Percentiles rank a stretch among this genome's conserved stretches.
phyloP scores from a whole-genome alignment of 2,113 vertebrate genomes.

The Brachionichthys hirsutus region DNA sequence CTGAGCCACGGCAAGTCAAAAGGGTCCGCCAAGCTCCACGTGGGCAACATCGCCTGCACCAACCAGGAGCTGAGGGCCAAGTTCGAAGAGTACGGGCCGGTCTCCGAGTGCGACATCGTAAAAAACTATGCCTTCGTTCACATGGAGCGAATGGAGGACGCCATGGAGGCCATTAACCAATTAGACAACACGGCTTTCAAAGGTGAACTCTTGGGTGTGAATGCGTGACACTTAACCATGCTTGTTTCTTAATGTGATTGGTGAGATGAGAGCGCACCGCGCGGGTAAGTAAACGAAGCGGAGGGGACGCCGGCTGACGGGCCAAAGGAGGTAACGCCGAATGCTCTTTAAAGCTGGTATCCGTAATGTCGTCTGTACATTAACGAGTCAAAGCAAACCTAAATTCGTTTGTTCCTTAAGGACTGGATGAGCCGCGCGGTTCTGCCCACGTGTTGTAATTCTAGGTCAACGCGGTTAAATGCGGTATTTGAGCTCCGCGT shows the following conservation, averaged over 20 bases:
- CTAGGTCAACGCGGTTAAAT: too few species aligned
- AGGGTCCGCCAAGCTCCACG: conserved; percentile 92
- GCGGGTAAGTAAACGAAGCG: conserved; percentile 54
- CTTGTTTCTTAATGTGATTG: conserved; percentile 25
- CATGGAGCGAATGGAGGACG: conserved; percentile 95
- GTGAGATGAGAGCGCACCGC: conserved; percentile 31
- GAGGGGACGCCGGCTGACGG: not conserved
- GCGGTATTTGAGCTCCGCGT: too few species aligned
- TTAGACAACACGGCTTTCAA: conserved; percentile 92
- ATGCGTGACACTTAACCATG: not conserved
- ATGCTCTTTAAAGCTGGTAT: conserved; percentile 61
- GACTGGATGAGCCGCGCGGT: not conserved
- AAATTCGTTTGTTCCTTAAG: not conserved
- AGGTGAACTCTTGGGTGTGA: conserved; percentile 81
- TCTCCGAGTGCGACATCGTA: conserved; percentile 95
- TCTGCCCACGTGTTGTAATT: too few species aligned
- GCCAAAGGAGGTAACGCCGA: not conserved
- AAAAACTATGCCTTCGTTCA: conserved; percentile 98
- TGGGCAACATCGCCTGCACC: conserved; percentile 91
- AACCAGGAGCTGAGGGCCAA: conserved; percentile 92
- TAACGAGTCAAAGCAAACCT: not conserved
- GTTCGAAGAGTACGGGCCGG: conserved; percentile 92
- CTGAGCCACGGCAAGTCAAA: conserved; percentile 89
- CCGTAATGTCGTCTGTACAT: conserved; percentile 36
- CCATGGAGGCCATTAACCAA: conserved; percentile 91